phyloP scores from a whole-genome alignment of 2,888 invertebrate genomes.

The Cremastobaeus sp. region DNA sequence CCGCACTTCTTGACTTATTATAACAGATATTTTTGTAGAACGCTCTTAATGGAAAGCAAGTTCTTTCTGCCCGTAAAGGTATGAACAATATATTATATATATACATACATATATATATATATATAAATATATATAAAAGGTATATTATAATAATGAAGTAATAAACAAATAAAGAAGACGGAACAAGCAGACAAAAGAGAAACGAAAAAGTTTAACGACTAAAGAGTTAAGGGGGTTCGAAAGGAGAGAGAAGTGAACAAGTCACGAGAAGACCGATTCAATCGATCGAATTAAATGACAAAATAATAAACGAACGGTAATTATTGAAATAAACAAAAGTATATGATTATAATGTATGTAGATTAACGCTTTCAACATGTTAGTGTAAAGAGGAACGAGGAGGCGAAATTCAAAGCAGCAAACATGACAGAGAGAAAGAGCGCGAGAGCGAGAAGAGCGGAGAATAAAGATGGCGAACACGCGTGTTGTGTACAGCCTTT shows the following conservation, averaged over 20 bases:
- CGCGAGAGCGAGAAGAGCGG: conserved; percentile 34
- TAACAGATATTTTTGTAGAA: conserved; percentile 74
- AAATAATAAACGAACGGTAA: conserved; percentile 16
- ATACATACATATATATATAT: conserved; percentile 24
- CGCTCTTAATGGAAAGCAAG: conserved; percentile 71
- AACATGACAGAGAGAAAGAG: conserved; percentile 41
- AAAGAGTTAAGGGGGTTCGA: not conserved
- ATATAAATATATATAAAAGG: conserved; percentile 12
- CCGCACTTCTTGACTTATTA: conserved; percentile 68
- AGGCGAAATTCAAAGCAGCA: too few species aligned
- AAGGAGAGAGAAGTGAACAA: not conserved
- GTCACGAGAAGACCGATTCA: not conserved
- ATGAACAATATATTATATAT: conserved; percentile 49
- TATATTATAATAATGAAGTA: conserved; percentile 64
- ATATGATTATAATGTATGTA: conserved; percentile 72
- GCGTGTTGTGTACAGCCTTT: conserved; percentile 76
- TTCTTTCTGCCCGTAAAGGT: conserved; percentile 69
- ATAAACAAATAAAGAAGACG: conserved; percentile 63
- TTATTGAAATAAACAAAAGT: conserved; percentile 51
- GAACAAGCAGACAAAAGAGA: conserved; percentile 11
- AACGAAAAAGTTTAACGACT: not conserved
- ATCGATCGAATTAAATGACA: too few species aligned
- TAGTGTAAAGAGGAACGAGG: conserved; percentile 71
- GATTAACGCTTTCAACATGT: conserved; percentile 74
- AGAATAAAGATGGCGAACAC: conserved; percentile 54